phyloP scores from a whole-genome alignment of 2,888 invertebrate genomes.

The Pseudococcus viburni region DNA sequence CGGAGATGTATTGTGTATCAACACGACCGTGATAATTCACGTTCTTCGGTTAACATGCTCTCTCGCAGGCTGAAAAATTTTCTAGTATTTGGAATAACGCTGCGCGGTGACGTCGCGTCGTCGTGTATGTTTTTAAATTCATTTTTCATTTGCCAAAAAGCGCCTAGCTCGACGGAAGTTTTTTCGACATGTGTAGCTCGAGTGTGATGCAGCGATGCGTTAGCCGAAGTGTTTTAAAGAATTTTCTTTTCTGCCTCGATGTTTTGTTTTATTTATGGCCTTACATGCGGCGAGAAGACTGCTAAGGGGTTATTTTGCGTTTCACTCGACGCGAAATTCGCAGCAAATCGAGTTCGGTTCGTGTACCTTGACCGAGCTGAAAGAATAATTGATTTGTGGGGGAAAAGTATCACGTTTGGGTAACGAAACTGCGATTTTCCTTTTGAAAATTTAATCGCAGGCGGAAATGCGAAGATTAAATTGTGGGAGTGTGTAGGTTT shows the following conservation, averaged over 20 bases:
- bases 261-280: conserved; percentile 15
- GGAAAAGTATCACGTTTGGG: background rate
- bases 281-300: background rate
- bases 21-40: conserved; percentile 21
- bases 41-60: background rate
- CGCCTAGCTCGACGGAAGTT: background rate
- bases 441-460: background rate
- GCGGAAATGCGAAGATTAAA: background rate
- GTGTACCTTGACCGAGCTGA: background rate
- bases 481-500: background rate
- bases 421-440: background rate
- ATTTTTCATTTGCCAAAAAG: background rate
- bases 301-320: background rate
- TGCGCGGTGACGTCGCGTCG: background rate
- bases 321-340: background rate
- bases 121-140: background rate
- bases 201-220: background rate
- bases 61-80: background rate
- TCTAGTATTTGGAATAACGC: background rate
- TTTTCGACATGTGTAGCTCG: conserved; percentile 4
- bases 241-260: background rate
- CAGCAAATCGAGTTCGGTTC: background rate
- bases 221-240: background rate
- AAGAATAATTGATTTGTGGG: background rate
- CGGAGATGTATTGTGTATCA: background rate